Evolutionary conservation across 2,888 invertebrate species (phyloP).

Genomic region (Lamellibrachia columna): DNA sequence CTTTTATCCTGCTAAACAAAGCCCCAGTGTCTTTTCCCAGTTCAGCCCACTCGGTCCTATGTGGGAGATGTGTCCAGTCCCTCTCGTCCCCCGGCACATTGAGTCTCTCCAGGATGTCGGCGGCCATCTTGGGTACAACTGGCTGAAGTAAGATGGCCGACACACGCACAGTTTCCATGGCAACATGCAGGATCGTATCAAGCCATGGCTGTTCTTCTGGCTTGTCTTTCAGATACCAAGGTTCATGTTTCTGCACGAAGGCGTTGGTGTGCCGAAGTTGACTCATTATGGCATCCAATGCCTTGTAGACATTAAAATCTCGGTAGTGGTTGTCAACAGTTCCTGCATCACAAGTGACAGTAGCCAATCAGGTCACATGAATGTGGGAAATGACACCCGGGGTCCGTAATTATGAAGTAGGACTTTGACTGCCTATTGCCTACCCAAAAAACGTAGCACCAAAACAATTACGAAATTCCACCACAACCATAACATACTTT

Average conservation of each 20-base stretch:
- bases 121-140: constrained; percentile 80
- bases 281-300: constrained; percentile 79
- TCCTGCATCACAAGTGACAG: not conserved
- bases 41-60: not conserved
- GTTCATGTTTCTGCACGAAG: constrained; percentile 85
- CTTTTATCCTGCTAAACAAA: constrained; percentile 5
- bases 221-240: constrained; percentile 84
- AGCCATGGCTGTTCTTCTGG: constrained; percentile 66
- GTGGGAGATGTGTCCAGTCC: constrained; percentile 35
- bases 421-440: no score
- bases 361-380: not conserved
- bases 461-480: no score
- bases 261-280: constrained; percentile 82
- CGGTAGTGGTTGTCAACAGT: constrained; percentile 75
- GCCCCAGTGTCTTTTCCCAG: not conserved
- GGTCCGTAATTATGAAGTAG: no score
- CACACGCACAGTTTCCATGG: constrained; percentile 85
- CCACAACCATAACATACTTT: no score
- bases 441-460: no score
- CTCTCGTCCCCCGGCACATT: constrained; percentile 51
- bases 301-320: constrained; percentile 83
- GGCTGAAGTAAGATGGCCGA: constrained; percentile 84
- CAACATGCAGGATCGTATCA: constrained; percentile 79
- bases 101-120: constrained; percentile 72
- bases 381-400: not conserved